Base-by-base conservation (phyloP, 2,888 invertebrate genomes). In the Leucophenga montana region DNA sequence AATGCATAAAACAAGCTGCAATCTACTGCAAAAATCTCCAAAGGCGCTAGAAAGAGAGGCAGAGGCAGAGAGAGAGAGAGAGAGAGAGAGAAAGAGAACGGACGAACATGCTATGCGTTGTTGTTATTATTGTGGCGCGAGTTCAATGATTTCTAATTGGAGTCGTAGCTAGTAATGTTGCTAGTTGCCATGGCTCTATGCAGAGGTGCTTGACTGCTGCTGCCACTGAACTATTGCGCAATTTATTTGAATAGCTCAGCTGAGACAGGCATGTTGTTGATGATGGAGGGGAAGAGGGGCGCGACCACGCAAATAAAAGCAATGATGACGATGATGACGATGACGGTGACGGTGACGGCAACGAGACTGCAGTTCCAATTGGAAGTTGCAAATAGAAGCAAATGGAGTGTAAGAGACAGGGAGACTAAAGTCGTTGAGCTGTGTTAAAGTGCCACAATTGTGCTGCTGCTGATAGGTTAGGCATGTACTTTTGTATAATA, bases 231-330 rank as follows among this genome's bases (percentile, higher is more conserved):
- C 73, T 79, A 79, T 78, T 76, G 73, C 78, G 72, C 73, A 79
- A 79, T 77, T 71, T 72, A 76, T 81, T 79, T 79, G 76, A 73
- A 81, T 76, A 72, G 81, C 66, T 50, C 39, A 39, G 39, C 9
- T 39, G 39, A 11, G 39, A 11, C 39, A 39, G 39, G 71, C 69
- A 9, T 54, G 9, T n/a, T 66, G 59, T 54, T 44, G 18, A 18
- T 33, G 66, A 33, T 22, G 67, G 1, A 50, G 4, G 14, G 50
- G 9, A 18, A 50, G 18, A n/a, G 50, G 39, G 39, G 39, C 39
- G 39, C 39, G 39, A 39, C 39, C 39, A 39, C 39, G 39, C 39
- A 39, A 39, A 39, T 39, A 39, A 39, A 39, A 39, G 39, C 39
- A 39, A 5, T 11, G 39, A 39, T 39, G 39, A 39, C 8, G 39